These are phyloP conservation scores for Sisyra terminalis DNA, from an alignment of 2,888 invertebrate species.

Conservation along the genomic window DNA sequence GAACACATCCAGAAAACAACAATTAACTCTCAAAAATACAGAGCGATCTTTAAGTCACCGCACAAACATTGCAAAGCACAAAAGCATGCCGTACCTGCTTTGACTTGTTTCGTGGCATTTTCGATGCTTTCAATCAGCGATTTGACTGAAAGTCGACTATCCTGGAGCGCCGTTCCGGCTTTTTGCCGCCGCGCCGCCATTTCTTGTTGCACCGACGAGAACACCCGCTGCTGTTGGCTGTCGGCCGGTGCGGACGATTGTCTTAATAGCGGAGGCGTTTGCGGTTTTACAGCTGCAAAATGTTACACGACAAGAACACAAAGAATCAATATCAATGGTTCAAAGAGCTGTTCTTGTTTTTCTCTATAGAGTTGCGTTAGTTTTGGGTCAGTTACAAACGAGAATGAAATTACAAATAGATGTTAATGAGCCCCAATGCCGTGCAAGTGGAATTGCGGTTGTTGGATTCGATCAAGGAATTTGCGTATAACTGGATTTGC, in stretches of 20 bases:
- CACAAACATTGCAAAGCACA: too few relatives aligned
- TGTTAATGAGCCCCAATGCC: too few relatives aligned
- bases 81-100: conserved; percentile 18
- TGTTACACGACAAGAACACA: conserved; percentile 1
- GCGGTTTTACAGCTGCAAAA: conserved; percentile 21
- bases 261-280: conserved; percentile 19
- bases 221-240: conserved; percentile 34
- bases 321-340: neutral
- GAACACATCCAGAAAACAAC: too few relatives aligned
- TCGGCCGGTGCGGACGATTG: conserved; percentile 25
- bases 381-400: too few relatives aligned
- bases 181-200: conserved; percentile 37
- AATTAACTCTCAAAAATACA: too few relatives aligned
- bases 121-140: conserved; percentile 85
- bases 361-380: too few relatives aligned
- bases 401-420: too few relatives aligned
- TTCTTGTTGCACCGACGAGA: conserved; percentile 37
- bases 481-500: too few relatives aligned
- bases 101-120: conserved; percentile 62
- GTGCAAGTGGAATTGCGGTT: too few relatives aligned
- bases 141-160: conserved; percentile 75
- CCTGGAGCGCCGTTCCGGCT: conserved; percentile 39
- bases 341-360: neutral
- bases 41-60: too few relatives aligned
- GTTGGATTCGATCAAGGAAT: too few relatives aligned